Evolutionary conservation across 2,888 invertebrate genomes (phyloP).

Genomic region (Apodemia hepburni): DNA sequence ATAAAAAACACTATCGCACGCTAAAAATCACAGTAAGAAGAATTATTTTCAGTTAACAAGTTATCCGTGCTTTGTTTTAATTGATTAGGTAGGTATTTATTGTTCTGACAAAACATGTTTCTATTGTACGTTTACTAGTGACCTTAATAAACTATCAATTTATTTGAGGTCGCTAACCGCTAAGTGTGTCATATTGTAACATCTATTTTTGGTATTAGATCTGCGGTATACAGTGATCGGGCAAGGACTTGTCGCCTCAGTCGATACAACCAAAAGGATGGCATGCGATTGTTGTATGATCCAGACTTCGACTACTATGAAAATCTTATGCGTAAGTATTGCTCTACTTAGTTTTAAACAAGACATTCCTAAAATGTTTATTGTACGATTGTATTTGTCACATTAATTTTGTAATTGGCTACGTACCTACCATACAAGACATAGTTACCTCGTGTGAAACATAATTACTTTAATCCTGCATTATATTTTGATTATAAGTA

Average conservation of each 20-base stretch:
- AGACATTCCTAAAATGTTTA: too few relatives aligned
- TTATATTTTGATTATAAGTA: too few relatives aligned
- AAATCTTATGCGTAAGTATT: slow-evolving; percentile 92
- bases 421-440: too few relatives aligned
- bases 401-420: too few relatives aligned
- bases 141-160: slow-evolving; percentile 1
- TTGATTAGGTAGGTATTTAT: too few relatives aligned
- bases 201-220: slow-evolving; percentile 64
- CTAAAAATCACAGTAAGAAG: not conserved
- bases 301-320: slow-evolving; percentile 96
- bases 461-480: too few relatives aligned
- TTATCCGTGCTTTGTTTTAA: not conserved
- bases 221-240: slow-evolving; percentile 93
- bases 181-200: not conserved
- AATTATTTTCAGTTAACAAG: not conserved
- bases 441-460: too few relatives aligned
- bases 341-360: not conserved
- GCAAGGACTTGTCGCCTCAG: slow-evolving; percentile 91
- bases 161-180: not conserved
- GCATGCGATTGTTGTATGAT: slow-evolving; percentile 93
- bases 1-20: not conserved
- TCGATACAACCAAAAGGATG: slow-evolving; percentile 92
- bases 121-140: not conserved
- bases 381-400: too few relatives aligned
- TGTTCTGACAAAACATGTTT: not conserved